These are phyloP conservation scores for Ceratothoa steindachneri DNA, from an alignment of 2,888 invertebrate genomes.

Conservation along the genomic window DNA sequence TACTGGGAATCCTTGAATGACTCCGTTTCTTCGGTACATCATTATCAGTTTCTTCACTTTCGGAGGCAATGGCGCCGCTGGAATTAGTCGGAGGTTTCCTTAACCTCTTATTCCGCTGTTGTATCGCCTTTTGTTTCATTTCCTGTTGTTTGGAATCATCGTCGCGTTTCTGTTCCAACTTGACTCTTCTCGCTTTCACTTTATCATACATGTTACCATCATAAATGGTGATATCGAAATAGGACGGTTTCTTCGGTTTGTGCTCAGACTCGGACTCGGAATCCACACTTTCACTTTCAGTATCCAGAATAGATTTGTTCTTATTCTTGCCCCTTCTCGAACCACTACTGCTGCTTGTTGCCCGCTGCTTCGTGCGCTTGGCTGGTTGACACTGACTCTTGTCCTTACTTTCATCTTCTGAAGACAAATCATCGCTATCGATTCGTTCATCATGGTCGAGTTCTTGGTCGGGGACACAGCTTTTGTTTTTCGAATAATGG, in stretches of 20 bases:
- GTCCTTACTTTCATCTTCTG: neutral
- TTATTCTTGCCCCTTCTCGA: slow-evolving; percentile 19
- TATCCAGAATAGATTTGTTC: slow-evolving; percentile 37
- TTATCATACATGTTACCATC: slow-evolving; percentile 80
- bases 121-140: slow-evolving; percentile 65
- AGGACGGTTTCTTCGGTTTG: slow-evolving; percentile 42
- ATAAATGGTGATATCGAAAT: slow-evolving; percentile 44
- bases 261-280: slow-evolving; percentile 36
- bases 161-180: slow-evolving; percentile 66
- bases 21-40: slow-evolving; percentile 51
- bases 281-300: slow-evolving; percentile 33
- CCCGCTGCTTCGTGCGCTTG: neutral
- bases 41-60: slow-evolving; percentile 52
- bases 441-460: neutral
- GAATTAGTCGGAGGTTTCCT: slow-evolving; percentile 73
- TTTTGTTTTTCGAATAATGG: slow-evolving; percentile 15
- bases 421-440: neutral
- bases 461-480: neutral
- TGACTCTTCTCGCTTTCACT: slow-evolving; percentile 83
- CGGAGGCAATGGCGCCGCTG: slow-evolving; percentile 54
- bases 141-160: slow-evolving; percentile 62
- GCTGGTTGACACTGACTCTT: slow-evolving; percentile 5
- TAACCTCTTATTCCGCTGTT: slow-evolving; percentile 72
- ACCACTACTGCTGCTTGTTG: slow-evolving; percentile 20
- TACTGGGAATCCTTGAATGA: slow-evolving; percentile 49